phyloP scores from a whole-genome alignment of 2,888 invertebrate genomes.

The Stictocephala bisonia region DNA sequence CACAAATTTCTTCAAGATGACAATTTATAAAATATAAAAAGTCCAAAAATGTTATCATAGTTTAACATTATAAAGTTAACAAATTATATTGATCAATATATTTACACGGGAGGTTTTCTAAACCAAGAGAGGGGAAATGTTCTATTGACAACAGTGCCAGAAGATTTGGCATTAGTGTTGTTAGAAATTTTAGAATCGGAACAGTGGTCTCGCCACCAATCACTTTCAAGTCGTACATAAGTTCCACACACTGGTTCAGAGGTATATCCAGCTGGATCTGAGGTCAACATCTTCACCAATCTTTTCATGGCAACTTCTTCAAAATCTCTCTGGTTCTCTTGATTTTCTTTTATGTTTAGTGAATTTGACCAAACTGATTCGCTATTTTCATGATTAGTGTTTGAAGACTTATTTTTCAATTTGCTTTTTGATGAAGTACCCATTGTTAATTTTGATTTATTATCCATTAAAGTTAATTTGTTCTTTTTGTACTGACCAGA shows the following conservation, averaged over 20 bases:
- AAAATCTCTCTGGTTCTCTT: slow-evolving; percentile 42
- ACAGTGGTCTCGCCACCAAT: slow-evolving; percentile 29
- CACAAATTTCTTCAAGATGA: too few species aligned
- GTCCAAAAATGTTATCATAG: too few species aligned
- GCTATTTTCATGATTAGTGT: neutral
- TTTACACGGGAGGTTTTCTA: too few species aligned
- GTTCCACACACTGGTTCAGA: neutral
- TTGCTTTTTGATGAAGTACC: neutral
- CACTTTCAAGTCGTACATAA: slow-evolving; percentile 20
- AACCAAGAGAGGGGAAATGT: slow-evolving; percentile 26
- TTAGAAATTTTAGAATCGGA: neutral
- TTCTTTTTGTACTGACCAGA: neutral
- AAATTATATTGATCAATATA: too few species aligned
- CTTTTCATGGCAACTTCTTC: slow-evolving; percentile 33
- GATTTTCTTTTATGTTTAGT: slow-evolving; percentile 24
- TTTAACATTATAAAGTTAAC: too few species aligned
- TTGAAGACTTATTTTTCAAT: slow-evolving; percentile 1
- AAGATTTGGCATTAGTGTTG: neutral
- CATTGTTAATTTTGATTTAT: neutral
- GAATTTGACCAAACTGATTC: slow-evolving; percentile 1
- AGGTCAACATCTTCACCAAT: slow-evolving; percentile 16
- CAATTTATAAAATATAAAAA: too few species aligned
- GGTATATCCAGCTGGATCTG: neutral
- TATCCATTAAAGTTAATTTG: neutral
- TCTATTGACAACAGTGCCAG: slow-evolving; percentile 14